These are phyloP conservation scores for Raja brachyura DNA, from an alignment of 2,113 vertebrate genomes.

Conservation along the genomic window DNA sequence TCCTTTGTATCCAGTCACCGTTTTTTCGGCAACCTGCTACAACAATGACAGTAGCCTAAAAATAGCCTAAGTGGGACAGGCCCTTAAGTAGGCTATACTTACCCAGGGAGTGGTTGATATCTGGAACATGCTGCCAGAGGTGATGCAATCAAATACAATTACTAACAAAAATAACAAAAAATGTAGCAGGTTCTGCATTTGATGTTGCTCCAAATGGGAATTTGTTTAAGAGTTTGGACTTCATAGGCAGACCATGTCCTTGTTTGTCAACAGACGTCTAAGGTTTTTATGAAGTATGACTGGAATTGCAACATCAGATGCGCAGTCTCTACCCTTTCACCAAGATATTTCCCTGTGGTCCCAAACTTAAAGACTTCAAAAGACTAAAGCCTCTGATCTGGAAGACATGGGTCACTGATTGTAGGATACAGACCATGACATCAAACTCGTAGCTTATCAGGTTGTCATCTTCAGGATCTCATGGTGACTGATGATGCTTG, in stretches of 20 bases:
- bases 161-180: background rate
- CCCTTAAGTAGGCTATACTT: too few relatives aligned
- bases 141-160: too few relatives aligned
- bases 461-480: background rate
- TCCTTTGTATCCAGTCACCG: too few relatives aligned
- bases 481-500: background rate
- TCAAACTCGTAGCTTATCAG: constrained; percentile 29
- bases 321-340: constrained; percentile 20
- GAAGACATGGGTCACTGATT: constrained; percentile 25
- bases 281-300: constrained; percentile 6
- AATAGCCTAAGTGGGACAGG: too few relatives aligned
- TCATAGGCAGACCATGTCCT: background rate
- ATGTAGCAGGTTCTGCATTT: background rate
- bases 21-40: too few relatives aligned
- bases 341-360: background rate
- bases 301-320: background rate
- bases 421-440: background rate
- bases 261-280: constrained; percentile 29
- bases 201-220: too few relatives aligned
- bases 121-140: too few relatives aligned
- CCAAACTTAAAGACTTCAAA: constrained; percentile 34
- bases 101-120: too few relatives aligned
- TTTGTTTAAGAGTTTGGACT: background rate
- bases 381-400: constrained; percentile 10
- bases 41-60: too few relatives aligned